Base-by-base conservation (phyloP, 2,888 invertebrate genomes). In the Helicoverpa assulta region DNA sequence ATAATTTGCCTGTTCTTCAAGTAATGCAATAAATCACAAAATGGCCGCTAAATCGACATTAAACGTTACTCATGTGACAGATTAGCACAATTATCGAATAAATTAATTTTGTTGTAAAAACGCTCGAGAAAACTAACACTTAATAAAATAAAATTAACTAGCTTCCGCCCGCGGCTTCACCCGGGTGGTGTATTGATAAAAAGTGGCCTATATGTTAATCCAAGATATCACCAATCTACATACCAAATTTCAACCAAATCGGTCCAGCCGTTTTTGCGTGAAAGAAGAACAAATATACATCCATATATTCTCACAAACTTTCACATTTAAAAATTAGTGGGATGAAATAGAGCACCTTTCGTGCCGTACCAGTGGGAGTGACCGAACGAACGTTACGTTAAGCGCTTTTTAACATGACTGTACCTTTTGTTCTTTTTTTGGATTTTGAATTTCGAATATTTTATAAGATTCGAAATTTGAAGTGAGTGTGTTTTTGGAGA, bases 381-480 rank as follows among this genome's bases (percentile, higher is more conserved):
- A 59, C 80, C 74, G 80, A 72, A 59, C 82, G 74, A 82, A 83
- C 73, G 71, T 84, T 81, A 82, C 82, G 85, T 86, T 88, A 88
- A 88, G 84, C 83, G 81, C 77, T 88, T 88, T 88, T 88, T 88
- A 86, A 88, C 88, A 84, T 85, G 85, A 86, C 80, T 80, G 78
- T 86, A 86, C 83, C 57, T 75, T 81, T 81, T 71, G 71, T 58
- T 6, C 4, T 52, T 65, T 76, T 73, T 84, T 71, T 59, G 8
- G 7, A 53, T 37, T 65, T 75, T n/a, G 53, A 62, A 62, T 57
- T 65, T 68, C 60, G 67, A 65, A 78, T 76, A 55, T 73, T 77
- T 73, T 76, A 73, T 18, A 66, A 70, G 26, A 66, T 61, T 63
- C 53, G 53, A 50, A 56, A 67, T 61, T 47, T 18, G 53, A 50